Evolutionary conservation across 2,113 vertebrate genomes (phyloP), one percentile per base, ranked within the genome.

Genomic region (Chaetura pelagica): DNA sequence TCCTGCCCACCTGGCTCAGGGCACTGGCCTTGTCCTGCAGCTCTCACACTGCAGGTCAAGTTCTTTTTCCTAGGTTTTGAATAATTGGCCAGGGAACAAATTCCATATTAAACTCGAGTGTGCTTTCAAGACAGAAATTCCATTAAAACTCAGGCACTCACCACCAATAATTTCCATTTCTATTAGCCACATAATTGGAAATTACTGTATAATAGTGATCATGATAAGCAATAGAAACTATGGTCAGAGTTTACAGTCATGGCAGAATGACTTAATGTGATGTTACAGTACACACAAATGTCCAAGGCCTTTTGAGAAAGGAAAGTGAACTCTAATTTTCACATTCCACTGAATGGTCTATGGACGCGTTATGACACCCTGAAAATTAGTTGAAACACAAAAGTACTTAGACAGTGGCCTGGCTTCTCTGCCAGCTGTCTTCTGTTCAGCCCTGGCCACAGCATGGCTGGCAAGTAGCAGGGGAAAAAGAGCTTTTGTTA

Each of bases 81-180:
- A 21, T 23, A 52, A 52, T 6, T 16, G 5, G 4, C 58, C 7
- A 2, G 3, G 20, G 21, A 74, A 59, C 15, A 68, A 83, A 4
- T 44, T 49, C 18, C 4, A 9, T 11, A 23, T 19, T 11, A 73
- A 72, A 72, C 15, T 72, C 4, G 0, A 51, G 5, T 0, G 1
- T 38, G 7, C 5, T 76, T 86, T 68, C 29, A 51, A 48, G 58
- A 38, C 15, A 57, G 19, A 38, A 38, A 38, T 3, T 26, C 23
- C 5, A 15, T 42, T 64, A 51, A 34, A 84, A 89, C 22, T 34
- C 15, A 83, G 54, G 6, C 10, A 48, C 8, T 48, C 21, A 14
- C 6, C 5, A 38, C 7, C 32, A 68, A 46, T 1, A 27, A 1
- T 22, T 61, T 29, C 29, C 6, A 23, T 20, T 76, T 91, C 68